A percentile compares a stretch with the other conserved stretches of the same genome.
Evolutionary conservation across 1,140 invertebrate species (phyloP).

Genomic region (Holotrichia oblita): DNA sequence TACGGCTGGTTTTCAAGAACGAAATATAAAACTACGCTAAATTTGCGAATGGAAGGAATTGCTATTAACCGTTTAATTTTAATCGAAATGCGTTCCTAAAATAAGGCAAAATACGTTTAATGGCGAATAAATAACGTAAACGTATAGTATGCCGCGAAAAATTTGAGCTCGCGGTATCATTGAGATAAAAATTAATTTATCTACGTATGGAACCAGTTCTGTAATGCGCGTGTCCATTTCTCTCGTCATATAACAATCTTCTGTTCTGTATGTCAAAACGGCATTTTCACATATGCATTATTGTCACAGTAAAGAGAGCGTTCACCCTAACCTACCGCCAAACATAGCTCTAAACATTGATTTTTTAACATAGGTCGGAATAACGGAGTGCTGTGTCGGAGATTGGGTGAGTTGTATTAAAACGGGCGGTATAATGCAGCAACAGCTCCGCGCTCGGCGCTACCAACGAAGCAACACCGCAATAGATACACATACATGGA

Average conservation of each 20-base stretch:
- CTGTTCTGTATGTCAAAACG: slow-evolving; percentile 5
- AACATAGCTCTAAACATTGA: slow-evolving; percentile 31
- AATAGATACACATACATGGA: slow-evolving; percentile 5
- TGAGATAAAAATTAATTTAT: no score
- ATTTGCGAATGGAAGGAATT: no score
- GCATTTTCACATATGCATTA: slow-evolving; percentile 33
- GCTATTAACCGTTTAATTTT: no score
- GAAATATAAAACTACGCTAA: no score
- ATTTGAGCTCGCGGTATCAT: no score
- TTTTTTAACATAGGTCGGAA: slow-evolving; percentile 34
- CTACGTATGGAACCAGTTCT: no score
- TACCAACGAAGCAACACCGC: slow-evolving; percentile 22
- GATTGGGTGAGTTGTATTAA: slow-evolving; percentile 3
- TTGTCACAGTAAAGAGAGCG: slow-evolving; percentile 31
- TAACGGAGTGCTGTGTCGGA: background rate
- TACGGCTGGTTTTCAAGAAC: no score
- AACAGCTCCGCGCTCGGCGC: background rate
- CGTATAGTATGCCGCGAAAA: no score
- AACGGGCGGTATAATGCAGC: background rate
- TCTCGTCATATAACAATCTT: background rate
- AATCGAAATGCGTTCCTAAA: no score
- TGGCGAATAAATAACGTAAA: no score
- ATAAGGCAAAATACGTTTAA: no score
- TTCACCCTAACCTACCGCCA: slow-evolving; percentile 34
- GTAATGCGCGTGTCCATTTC: background rate